Evolutionary conservation across 2,797 vertebrate species (phyloP), one percentile per base, ranked within the genome.

Genomic region (Phoebastria nigripes): DNA sequence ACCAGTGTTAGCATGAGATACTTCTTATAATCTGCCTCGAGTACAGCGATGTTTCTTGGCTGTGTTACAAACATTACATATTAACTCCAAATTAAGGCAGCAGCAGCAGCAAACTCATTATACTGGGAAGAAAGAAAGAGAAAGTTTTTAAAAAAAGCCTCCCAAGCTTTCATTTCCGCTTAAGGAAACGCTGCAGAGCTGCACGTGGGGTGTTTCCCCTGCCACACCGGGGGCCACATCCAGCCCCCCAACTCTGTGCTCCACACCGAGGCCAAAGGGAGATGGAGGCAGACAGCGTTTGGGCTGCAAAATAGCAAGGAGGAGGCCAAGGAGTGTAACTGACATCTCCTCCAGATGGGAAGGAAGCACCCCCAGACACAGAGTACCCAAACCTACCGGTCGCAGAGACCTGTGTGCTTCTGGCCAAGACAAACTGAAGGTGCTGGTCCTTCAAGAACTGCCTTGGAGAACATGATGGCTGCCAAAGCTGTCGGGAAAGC

Each of bases 51-150:
- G 84, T 63, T 93, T 77, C 82, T 96, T 96, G 93, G 94, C 95
- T 77, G 33, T 6, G 39, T 82, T 92, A 96, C 89, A 96, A 96
- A 90, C 91, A 93, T 96, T 96, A 96, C 94, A 97, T 94, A 97
- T 95, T 93, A 94, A 94, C 91, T 94, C 94, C 95, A 97, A 96
- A 97, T 97, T 95, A 97, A 97, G 97, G 91, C 94, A 94, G 88
- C 89, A 84, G 90, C 77, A 47, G 90, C 80, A 24, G 96, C 86
- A 97, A 96, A 95, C 74, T 92, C 76, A 94, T 97, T 95, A 92
- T 58, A 54, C 71, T 41, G 70, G 19, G 74, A 82, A 91, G 85
- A 92, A 90, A 82, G 91, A 73, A 74, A 90, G 46, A 63, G 63
- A 72, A 87, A 52, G 28, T 16, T 72, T 85, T 87, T 55, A 1